Base-by-base conservation (phyloP, 2,113 vertebrate species). In the Grammatotria lemairii region DNA sequence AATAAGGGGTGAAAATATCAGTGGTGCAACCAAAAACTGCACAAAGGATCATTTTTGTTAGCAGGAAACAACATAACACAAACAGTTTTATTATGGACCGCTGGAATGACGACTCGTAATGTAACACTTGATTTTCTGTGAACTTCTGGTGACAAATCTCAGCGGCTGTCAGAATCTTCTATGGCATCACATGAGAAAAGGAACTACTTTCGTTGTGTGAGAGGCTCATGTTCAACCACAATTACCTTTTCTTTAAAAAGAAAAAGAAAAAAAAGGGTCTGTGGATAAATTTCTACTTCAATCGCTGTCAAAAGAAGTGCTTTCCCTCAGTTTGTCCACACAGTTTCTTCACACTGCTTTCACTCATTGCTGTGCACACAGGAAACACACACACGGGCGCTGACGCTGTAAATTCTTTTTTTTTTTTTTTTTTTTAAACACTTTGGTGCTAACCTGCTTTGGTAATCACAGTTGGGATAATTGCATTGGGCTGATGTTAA, bases 401-500 rank as follows among this genome's bases (percentile, higher is more conserved):
- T 90, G 91, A 83, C 6, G 3, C 13, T 42, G 45, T 16, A 17
- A 53, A 63, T 51, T 49, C 45, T 40, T 38, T 54, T 13, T 10
- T 1, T 63, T 1, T 31, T 2, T 33, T 19, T 4, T 57, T 19
- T 13, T 73, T 26, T 45, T 7, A 17, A 75, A 65, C 93, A 89
- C 86, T 6, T 45, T n/a, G 60, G 21, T 45, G 51, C 58, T 57
- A 87, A 92, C 85, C 81, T 86, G 57, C 86, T 80, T 83, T 51
- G 82, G 31, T 91, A 88, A 90, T 90, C 86, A 92, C 82, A 80
- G 83, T 17, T 83, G 51, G 49, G 65, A 84, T 91, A 91, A 91
- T 78, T 93, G 81, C 85, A 65, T 82, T 49, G 80, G 80, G 91
- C 88, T 58, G 26, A 80, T n/a, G 83, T 86, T 81, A 92, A 84